phyloP scores from a whole-genome alignment of 2,797 vertebrate genomes.

The Chiloscyllium punctatum region DNA sequence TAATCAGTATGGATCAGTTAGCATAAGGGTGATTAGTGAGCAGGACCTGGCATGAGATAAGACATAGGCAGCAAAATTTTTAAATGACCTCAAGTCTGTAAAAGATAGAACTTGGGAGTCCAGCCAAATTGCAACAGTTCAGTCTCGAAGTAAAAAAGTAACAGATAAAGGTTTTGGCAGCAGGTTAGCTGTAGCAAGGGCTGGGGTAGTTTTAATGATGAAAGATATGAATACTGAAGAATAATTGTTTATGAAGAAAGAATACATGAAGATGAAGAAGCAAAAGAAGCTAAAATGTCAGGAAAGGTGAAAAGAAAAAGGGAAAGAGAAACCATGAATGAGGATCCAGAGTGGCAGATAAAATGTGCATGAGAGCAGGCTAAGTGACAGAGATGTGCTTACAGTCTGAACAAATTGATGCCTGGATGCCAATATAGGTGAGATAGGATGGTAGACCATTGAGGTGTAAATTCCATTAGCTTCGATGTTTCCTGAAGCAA shows the following conservation, averaged over 20 bases:
- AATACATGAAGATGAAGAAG: background rate
- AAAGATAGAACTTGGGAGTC: background rate
- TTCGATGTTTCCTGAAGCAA: background rate
- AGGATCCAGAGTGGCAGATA: background rate
- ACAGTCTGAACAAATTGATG: background rate
- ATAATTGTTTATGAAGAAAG: background rate
- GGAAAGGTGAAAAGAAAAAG: background rate
- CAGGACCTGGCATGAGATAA: background rate
- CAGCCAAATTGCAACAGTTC: background rate
- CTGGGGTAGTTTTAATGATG: background rate
- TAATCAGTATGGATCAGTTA: background rate
- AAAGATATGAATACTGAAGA: background rate
- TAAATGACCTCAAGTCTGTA: background rate
- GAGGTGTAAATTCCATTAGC: background rate
- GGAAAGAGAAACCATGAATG: background rate
- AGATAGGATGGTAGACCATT: background rate
- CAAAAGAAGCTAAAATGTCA: background rate
- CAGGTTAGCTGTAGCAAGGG: background rate
- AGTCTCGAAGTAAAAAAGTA: background rate
- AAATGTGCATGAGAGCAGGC: background rate
- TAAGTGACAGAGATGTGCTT: background rate
- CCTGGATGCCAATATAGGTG: background rate
- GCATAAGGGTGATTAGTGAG: background rate
- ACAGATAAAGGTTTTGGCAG: background rate
- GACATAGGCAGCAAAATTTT: no score